A percentile compares a stretch with the other conserved stretches of the same genome.
These are phyloP conservation scores for Daptonema setosum DNA, from an alignment of 2,888 invertebrate species.

Conservation along the genomic window DNA sequence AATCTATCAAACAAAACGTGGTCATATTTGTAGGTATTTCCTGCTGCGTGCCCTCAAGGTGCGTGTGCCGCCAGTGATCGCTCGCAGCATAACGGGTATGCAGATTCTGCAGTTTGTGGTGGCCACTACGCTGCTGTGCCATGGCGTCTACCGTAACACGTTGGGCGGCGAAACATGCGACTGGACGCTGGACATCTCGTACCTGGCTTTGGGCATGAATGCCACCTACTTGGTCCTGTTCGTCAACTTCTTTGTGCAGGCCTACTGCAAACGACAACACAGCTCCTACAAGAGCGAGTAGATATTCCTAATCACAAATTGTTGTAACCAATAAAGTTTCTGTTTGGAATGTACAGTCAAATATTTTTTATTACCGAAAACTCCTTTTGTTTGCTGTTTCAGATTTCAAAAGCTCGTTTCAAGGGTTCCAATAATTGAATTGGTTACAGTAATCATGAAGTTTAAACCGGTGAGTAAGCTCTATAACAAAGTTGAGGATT, in stretches of 20 bases:
- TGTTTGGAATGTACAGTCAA: too few species aligned
- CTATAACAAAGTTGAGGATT: too few species aligned
- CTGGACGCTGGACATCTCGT: conserved; percentile 13
- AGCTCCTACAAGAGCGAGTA: neutral
- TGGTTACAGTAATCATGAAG: too few species aligned
- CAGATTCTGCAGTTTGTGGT: conserved; percentile 21
- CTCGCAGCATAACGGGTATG: conserved; percentile 17
- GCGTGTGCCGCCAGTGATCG: conserved; percentile 15
- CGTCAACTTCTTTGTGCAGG: conserved; percentile 20
- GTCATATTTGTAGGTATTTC: conserved; percentile 17
- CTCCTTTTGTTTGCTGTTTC: too few species aligned
- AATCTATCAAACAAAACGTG: too few species aligned
- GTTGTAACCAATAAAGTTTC: too few species aligned
- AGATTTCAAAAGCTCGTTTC: too few species aligned
- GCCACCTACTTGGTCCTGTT: conserved; percentile 19
- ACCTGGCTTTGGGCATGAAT: conserved; percentile 18
- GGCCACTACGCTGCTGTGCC: conserved; percentile 14
- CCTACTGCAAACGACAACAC: conserved; percentile 10
- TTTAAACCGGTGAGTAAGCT: too few species aligned
- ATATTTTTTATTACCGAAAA: too few species aligned
- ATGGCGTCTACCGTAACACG: conserved; percentile 10
- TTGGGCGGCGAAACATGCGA: conserved; percentile 10
- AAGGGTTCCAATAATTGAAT: too few species aligned
- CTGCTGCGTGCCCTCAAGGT: conserved; percentile 18
- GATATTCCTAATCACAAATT: too few species aligned